These are phyloP conservation scores for Diogma glabrata DNA, from an alignment of 2,888 invertebrate species.

Conservation along the genomic window DNA sequence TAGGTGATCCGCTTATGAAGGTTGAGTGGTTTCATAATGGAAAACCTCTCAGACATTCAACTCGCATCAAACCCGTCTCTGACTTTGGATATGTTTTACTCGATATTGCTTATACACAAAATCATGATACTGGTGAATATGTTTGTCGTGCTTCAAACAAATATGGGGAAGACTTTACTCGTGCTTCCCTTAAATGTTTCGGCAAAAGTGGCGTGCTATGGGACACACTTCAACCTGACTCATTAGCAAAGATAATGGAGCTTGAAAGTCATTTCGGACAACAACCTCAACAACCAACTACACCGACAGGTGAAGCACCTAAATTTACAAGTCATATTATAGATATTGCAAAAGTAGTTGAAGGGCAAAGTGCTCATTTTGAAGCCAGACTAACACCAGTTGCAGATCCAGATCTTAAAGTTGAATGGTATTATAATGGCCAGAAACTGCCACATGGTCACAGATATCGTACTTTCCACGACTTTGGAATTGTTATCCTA, in stretches of 20 bases:
- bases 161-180: conserved; percentile 80
- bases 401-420: conserved; percentile 85
- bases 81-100: conserved; percentile 92
- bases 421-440: conserved; percentile 93
- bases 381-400: conserved; percentile 89
- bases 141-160: conserved; percentile 85
- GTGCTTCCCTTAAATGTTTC: conserved; percentile 70
- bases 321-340: conserved; percentile 80
- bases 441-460: conserved; percentile 88
- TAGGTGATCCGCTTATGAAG: conserved; percentile 85
- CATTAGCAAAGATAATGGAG: conserved; percentile 76
- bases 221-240: conserved; percentile 84
- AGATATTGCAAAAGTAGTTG: conserved; percentile 74
- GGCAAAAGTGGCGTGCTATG: conserved; percentile 78
- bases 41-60: conserved; percentile 74
- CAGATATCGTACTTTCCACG: conserved; percentile 93
- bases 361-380: conserved; percentile 90
- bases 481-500: conserved; percentile 91
- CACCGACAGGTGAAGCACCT: conserved; percentile 69
- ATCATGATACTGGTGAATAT: conserved; percentile 87
- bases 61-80: conserved; percentile 83
- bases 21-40: conserved; percentile 98
- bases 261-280: conserved; percentile 57
- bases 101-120: conserved; percentile 88
- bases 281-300: conserved; percentile 49